Conservation (phyloP, 2,888 invertebrate genomes). For the Tiphia femorata region DNA sequence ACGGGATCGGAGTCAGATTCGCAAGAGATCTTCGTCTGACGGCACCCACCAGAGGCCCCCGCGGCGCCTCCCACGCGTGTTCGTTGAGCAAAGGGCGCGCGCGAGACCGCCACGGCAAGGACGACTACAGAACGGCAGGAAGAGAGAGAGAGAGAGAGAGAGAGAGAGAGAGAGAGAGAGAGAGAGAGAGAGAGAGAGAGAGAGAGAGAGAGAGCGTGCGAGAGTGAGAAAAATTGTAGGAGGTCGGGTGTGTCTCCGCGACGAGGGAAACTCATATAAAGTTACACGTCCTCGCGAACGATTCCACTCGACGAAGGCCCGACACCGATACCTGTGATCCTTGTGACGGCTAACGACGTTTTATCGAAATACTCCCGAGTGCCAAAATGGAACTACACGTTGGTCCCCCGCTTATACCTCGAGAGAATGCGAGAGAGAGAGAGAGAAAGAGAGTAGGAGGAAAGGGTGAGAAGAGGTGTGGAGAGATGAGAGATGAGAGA, state of each 20-base stretch:
- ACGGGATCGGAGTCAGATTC: too few relatives aligned
- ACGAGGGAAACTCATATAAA: too few relatives aligned
- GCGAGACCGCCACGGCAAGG: too few relatives aligned
- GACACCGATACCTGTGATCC: slow-evolving; percentile 51
- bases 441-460: slow-evolving; percentile 1
- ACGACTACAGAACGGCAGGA: too few relatives aligned
- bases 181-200: too few relatives aligned
- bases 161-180: too few relatives aligned
- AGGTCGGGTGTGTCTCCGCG: not conserved
- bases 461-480: slow-evolving; percentile 1
- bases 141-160: too few relatives aligned
- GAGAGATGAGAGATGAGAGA: not conserved
- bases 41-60: too few relatives aligned
- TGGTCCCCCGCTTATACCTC: slow-evolving; percentile 21
- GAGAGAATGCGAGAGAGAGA: slow-evolving; percentile 10
- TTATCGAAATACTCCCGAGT: slow-evolving; percentile 60
- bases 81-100: too few relatives aligned
- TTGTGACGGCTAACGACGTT: slow-evolving; percentile 42
- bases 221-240: not conserved
- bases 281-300: too few relatives aligned
- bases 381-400: slow-evolving; percentile 52
- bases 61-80: too few relatives aligned
- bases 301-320: slow-evolving; percentile 14
- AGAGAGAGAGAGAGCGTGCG: too few relatives aligned
- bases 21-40: slow-evolving; percentile 44